Base-by-base conservation (phyloP, 2,797 vertebrate genomes). In the Schizopygopsis malacanthus region DNA sequence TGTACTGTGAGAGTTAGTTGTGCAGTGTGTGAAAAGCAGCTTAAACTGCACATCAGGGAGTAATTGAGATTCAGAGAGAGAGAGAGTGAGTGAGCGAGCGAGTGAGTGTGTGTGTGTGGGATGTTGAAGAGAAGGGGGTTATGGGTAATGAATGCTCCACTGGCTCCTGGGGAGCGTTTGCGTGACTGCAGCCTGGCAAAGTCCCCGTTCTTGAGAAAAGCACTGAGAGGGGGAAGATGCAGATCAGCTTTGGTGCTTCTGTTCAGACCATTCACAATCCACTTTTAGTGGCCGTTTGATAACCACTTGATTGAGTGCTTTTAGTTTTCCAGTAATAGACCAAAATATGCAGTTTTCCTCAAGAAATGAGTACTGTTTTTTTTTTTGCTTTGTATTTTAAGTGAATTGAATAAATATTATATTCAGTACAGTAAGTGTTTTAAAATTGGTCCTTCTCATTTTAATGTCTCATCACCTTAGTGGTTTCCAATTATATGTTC, bases 111-210 rank as follows among this genome's bases (percentile, higher is more conserved):
- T 10, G 50, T 39, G 8, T 45, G 56, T 67, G 41, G 45, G 63
- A 70, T 70, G 63, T 70, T 67, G 63, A 65, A 87, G 85, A 83
- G 85, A 87, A 67, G 56, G 78, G 82, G 78, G 20, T 87, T 78
- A 65, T 83, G 87, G 87, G 87, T 86, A 87, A 82, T 76, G 73
- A 88, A 77, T 84, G 87, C 81, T 75, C 73, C 70, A n/a, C 56
- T 87, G 67, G 72, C 56, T 85, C 56, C 43, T 65, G 59, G 83
- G 67, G 61, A 85, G 63, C 0, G 43, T 77, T 87, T 87, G 89
- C 87, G 85, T 88, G 89, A 88, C 89, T 73, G 81, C 59, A 83
- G 63, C 81, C 87, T 85, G 89, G 87, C 87, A 81, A 54, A 86
- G 52, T 20, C 50, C 16, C 67, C 65, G 37, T 41, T 54, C 77